These are phyloP conservation scores for Heteractis magnifica DNA, from an alignment of 92 coral and sea anemone species.

Conservation along the genomic window DNA sequence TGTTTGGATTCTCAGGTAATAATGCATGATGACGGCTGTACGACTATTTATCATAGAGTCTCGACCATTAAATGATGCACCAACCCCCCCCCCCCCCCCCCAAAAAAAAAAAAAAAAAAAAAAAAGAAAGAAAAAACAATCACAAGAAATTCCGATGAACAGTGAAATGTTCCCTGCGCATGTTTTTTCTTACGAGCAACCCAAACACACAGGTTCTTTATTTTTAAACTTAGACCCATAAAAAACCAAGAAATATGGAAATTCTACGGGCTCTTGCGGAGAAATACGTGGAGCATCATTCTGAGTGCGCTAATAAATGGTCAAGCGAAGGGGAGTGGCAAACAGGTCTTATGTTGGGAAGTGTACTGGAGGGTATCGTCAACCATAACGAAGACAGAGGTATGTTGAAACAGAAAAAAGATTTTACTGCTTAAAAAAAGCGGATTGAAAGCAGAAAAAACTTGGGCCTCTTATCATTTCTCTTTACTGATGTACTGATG, in stretches of 20 bases:
- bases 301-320: not conserved
- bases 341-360: constrained; percentile 14
- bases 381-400: constrained; percentile 15
- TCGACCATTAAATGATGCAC: not conserved
- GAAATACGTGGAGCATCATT: not conserved
- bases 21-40: not conserved
- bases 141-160: too few species aligned
- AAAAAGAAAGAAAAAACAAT: too few species aligned
- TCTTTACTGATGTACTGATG: too few species aligned
- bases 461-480: too few species aligned
- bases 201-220: not conserved
- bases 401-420: not conserved
- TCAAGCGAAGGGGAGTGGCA: constrained; percentile 19
- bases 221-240: not conserved
- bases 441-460: not conserved
- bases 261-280: constrained; percentile 2
- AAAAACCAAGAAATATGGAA: not conserved
- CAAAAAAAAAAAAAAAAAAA: too few species aligned
- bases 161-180: not conserved
- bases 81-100: not conserved
- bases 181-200: not conserved
- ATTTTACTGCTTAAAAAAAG: too few species aligned
- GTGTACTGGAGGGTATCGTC: constrained; percentile 17
- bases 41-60: not conserved
- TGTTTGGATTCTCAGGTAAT: constrained; percentile 21